phyloP scores from a whole-genome alignment of 1,140 invertebrate genomes.

The Calliphora vicina region DNA sequence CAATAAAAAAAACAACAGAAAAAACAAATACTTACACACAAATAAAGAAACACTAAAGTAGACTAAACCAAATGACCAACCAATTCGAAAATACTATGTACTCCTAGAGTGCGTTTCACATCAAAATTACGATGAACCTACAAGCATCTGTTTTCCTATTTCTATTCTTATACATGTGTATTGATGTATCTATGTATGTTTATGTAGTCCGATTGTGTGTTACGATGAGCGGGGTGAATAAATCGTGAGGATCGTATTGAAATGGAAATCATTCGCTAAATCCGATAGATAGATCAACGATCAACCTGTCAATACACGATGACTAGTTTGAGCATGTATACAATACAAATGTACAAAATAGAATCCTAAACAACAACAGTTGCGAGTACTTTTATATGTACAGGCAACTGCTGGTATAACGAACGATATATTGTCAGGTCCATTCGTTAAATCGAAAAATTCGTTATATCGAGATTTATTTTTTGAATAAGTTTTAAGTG shows the following conservation, averaged over 20 bases:
- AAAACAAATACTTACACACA: background rate
- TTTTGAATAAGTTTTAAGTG: too few relatives aligned
- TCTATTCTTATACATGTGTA: background rate
- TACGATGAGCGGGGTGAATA: background rate
- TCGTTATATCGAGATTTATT: too few relatives aligned
- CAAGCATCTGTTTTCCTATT: background rate
- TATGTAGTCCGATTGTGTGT: background rate
- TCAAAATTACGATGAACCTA: background rate
- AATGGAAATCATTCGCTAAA: conserved; percentile 10
- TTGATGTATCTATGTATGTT: too few relatives aligned
- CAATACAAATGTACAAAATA: too few relatives aligned
- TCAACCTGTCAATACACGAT: conserved; percentile 17
- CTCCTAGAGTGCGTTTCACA: background rate
- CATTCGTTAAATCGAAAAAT: too few relatives aligned
- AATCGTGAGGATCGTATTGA: conserved; percentile 24
- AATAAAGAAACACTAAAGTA: background rate
- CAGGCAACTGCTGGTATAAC: too few relatives aligned
- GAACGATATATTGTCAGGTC: too few relatives aligned
- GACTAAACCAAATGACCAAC: background rate
- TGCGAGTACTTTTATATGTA: too few relatives aligned
- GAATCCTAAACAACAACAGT: too few relatives aligned
- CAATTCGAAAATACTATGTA: background rate
- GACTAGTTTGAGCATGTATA: background rate
- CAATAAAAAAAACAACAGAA: background rate
- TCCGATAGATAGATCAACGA: background rate